Evolutionary conservation across 2,113 vertebrate species (phyloP), one percentile per base, ranked within the genome.

Genomic region (Phasianus colchicus): DNA sequence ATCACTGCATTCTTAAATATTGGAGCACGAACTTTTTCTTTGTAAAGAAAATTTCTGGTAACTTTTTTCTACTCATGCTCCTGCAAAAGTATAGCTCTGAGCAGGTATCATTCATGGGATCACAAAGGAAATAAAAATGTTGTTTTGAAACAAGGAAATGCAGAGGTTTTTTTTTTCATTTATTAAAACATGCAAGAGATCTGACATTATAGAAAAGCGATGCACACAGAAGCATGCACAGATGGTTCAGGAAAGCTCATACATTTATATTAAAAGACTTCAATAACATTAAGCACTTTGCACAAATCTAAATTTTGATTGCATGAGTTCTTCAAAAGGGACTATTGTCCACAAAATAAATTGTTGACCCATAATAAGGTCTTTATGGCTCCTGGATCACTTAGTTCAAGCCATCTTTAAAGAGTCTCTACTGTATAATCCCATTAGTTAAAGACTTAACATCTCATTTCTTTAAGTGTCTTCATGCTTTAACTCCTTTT

Each of bases 381-480:
- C 88, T 55, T 90, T 65, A 40, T 64, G 34, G 76, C 81, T 90
- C 24, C 50, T 77, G 55, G 66, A 92, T 80, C 90, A 89, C 64
- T 86, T 58, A 83, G 70, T 54, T 79, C 91, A 95, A 89, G 66
- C 58, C 21, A 22, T 82, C 69, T 88, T 94, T 86, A 92, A 96
- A 86, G 45, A 21, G 43, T 83, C 57, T 84, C 47, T 88, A n/a
- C 89, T 82, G 43, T 45, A 47, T 88, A 95, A 96, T 95, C 90
- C 40, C 69, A 84, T 93, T 93, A 95, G 76, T 93, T 92, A 88
- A 95, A 86, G 88, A 91, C 84, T 65, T 81, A 81, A 85, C 48
- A 89, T 86, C 86, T 94, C 58, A 86, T 95, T 93, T 80, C 65
- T 90, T 78, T 79, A 90, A 92, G 83, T 55, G 47, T 86, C 75